phyloP scores from a whole-genome alignment of 1,140 invertebrate genomes.

The Cyclina sinensis region DNA sequence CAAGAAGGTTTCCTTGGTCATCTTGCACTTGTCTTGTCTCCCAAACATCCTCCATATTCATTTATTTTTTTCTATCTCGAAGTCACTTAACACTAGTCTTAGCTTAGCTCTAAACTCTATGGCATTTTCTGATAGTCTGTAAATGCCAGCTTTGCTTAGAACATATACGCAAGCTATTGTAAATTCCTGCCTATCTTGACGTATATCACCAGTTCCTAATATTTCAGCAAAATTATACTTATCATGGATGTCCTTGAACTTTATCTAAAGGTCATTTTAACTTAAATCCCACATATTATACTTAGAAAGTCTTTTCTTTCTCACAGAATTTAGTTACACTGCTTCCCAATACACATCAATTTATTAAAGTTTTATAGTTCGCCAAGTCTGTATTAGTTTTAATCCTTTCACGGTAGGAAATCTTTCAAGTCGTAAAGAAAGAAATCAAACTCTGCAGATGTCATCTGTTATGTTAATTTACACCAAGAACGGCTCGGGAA shows the following conservation, averaged over 20 bases:
- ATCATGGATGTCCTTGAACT: no score
- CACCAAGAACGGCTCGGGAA: neutral
- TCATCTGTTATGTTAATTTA: neutral
- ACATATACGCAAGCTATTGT: neutral
- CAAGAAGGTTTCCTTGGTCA: conserved; percentile 15
- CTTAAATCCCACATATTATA: no score
- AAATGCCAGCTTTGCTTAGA: neutral
- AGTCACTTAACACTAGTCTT: neutral
- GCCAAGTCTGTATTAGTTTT: neutral
- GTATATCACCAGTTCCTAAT: neutral
- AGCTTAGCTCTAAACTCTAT: neutral
- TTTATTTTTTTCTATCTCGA: neutral
- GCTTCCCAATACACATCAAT: no score
- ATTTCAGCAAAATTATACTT: no score
- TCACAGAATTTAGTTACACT: no score
- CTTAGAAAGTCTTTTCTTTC: no score
- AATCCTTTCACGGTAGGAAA: neutral
- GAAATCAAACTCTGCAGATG: neutral
- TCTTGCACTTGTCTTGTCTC: conserved; percentile 39
- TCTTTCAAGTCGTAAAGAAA: neutral
- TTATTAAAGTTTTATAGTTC: no score
- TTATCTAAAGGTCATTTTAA: no score
- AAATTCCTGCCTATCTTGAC: neutral
- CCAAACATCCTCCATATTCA: conserved; percentile 29
- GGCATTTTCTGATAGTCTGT: conserved; percentile 5